phyloP scores from a whole-genome alignment of 2,888 invertebrate species.

The Digitonthophagus gazella region DNA sequence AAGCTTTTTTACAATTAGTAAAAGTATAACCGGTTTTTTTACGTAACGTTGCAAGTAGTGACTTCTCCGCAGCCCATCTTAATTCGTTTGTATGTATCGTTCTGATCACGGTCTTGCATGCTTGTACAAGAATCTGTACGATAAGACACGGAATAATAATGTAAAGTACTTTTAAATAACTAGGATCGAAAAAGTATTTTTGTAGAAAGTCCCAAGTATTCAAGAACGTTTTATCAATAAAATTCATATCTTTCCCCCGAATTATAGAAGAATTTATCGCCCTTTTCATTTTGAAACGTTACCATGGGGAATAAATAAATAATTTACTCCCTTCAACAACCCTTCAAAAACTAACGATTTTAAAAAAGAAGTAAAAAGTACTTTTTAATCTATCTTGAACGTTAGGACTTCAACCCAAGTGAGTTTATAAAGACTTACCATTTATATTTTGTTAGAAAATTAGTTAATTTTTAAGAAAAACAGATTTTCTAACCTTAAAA shows the following conservation, averaged over 20 bases:
- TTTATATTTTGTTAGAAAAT: constrained; percentile 6
- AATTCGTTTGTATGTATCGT: constrained; percentile 59
- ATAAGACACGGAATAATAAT: constrained; percentile 14
- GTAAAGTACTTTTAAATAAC: constrained; percentile 6
- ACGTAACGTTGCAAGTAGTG: constrained; percentile 76
- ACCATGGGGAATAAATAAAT: constrained; percentile 37
- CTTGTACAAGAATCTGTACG: constrained; percentile 23
- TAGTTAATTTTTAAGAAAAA: not conserved
- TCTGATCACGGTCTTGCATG: constrained; percentile 41
- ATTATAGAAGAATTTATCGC: not conserved
- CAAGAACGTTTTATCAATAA: constrained; percentile 8
- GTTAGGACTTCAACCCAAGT: no score
- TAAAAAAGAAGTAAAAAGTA: no score
- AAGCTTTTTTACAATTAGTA: constrained; percentile 92
- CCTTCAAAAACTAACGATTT: no score
- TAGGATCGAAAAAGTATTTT: not conserved
- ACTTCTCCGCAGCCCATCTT: constrained; percentile 64
- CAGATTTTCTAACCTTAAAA: constrained; percentile 23
- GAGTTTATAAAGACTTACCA: constrained; percentile 1
- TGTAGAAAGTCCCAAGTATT: not conserved
- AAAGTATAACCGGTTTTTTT: constrained; percentile 96
- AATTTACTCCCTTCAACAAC: not conserved
- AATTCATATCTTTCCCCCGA: not conserved
- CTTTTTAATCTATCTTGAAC: no score
- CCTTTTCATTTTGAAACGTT: constrained; percentile 25